Conservation (phyloP, 2,797 vertebrate genomes). For the Tadarida brasiliensis region DNA sequence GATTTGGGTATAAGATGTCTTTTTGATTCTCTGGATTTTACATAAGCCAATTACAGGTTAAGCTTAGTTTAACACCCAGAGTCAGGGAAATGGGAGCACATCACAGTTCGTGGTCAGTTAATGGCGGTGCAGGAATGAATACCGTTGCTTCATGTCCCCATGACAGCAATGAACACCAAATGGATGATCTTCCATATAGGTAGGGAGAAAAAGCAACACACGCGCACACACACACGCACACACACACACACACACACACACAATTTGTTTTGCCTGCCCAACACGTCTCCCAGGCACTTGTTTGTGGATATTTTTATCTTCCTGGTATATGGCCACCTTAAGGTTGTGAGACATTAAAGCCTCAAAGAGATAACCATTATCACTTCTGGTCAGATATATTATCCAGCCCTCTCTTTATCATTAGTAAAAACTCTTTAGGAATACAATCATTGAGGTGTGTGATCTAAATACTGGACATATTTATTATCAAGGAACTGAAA, state of each 20-base stretch:
- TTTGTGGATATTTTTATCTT: neutral
- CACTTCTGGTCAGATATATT: neutral
- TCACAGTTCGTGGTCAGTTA: neutral
- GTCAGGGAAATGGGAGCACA: neutral
- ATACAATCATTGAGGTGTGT: neutral
- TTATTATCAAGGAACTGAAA: neutral
- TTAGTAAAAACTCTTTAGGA: neutral
- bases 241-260: no score
- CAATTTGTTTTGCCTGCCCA: no score
- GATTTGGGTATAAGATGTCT: neutral
- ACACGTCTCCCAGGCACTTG: neutral
- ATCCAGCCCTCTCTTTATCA: neutral
- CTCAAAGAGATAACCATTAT: neutral
- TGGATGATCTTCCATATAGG: neutral
- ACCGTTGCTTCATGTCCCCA: neutral
- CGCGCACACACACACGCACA: neutral
- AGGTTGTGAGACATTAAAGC: neutral
- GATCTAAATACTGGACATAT: neutral
- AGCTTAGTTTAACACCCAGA: neutral
- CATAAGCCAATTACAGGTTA: neutral
- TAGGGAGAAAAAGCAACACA: neutral
- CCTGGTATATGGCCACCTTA: neutral
- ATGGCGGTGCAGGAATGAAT: no score
- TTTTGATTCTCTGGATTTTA: neutral
- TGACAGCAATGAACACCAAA: neutral